A percentile compares a stretch with the other conserved stretches of the same genome.
phyloP scores from a whole-genome alignment of 2,797 vertebrate species.

The Salmo trutta region DNA sequence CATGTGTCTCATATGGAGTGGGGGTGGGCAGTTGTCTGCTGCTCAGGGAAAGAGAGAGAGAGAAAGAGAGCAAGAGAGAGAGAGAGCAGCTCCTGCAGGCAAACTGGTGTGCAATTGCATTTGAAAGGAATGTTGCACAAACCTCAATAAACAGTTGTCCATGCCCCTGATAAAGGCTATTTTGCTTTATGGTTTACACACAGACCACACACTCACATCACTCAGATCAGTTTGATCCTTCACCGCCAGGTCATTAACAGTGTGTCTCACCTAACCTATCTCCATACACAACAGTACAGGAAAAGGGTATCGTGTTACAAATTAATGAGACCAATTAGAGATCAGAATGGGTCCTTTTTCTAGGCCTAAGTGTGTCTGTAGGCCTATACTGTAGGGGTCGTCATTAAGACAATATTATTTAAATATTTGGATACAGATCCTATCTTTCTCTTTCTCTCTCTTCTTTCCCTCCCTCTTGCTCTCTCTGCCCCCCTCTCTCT shows the following conservation, averaged over 20 bases:
- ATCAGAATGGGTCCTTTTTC: background rate
- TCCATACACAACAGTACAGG: background rate
- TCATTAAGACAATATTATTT: background rate
- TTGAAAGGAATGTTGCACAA: conserved; percentile 23
- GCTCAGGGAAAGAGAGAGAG: background rate
- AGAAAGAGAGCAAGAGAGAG: background rate
- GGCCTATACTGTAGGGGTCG: too few relatives aligned
- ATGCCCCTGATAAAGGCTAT: background rate
- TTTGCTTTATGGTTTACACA: background rate
- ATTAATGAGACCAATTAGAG: background rate
- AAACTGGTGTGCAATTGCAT: conserved; percentile 28
- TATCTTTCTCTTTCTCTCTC: too few relatives aligned
- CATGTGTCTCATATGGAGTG: background rate
- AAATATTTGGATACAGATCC: background rate
- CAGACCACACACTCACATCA: conserved; percentile 5
- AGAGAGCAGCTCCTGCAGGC: conserved; percentile 11
- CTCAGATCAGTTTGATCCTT: background rate
- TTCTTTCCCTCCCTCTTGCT: background rate
- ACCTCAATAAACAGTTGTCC: conserved; percentile 21
- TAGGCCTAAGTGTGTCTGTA: background rate
- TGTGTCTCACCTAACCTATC: background rate
- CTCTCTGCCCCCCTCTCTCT: conserved; percentile 28
- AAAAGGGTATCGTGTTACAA: background rate
- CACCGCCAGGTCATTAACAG: background rate
- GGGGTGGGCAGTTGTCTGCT: conserved; percentile 4